Conservation (phyloP, 2,888 invertebrate species). For the Archaeoteleia sp. region DNA sequence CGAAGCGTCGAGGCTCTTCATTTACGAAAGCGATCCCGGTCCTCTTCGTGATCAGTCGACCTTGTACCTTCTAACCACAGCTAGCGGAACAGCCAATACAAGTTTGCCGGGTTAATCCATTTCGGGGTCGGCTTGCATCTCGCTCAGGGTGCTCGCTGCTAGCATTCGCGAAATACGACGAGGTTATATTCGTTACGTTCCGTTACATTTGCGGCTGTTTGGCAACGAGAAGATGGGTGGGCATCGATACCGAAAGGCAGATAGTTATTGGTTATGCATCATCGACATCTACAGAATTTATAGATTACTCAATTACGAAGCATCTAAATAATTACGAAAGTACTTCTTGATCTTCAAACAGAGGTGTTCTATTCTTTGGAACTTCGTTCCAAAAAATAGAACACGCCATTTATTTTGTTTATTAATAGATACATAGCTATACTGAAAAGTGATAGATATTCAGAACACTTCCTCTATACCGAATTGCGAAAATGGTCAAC, state of each 20-base stretch:
- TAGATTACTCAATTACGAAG: no score
- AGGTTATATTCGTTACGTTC: constrained; percentile 6
- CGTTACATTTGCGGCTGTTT: constrained; percentile 19
- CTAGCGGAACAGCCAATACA: constrained; percentile 23
- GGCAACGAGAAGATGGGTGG: constrained; percentile 16
- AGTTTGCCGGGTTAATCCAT: constrained; percentile 36
- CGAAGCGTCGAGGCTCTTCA: constrained; percentile 16
- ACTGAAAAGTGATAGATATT: no score
- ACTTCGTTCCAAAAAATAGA: no score
- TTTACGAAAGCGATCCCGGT: constrained; percentile 16
- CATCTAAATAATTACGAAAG: no score
- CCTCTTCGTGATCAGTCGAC: constrained; percentile 36
- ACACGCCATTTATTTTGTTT: no score
- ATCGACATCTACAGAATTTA: constrained; percentile 3
- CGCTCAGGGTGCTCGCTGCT: not conserved
- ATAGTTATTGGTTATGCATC: not conserved
- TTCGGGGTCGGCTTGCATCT: constrained; percentile 22
- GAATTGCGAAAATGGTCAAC: no score
- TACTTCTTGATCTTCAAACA: no score
- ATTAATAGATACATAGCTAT: no score
- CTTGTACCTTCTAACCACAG: constrained; percentile 28
- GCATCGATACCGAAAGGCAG: constrained; percentile 7
- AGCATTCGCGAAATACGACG: constrained; percentile 13
- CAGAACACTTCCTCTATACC: no score
- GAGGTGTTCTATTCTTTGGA: no score